A percentile compares a stretch with the other conserved stretches of the same genome.
Evolutionary conservation across 2,888 invertebrate species (phyloP).

Genomic region (Epistrophe grossulariae): DNA sequence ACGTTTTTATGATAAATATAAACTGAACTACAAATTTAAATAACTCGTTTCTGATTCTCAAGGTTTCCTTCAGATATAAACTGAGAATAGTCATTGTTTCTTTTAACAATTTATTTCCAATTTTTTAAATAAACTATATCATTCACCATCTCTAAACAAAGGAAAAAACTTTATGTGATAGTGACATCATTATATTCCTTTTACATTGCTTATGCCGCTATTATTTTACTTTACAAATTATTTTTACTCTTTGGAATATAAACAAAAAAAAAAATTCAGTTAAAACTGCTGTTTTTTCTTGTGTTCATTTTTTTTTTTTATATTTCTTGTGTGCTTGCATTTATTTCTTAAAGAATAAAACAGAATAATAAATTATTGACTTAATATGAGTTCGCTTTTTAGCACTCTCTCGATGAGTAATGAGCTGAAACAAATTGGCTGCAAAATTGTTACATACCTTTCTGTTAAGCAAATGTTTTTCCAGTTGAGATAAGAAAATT

Average conservation of each 20-base stretch:
- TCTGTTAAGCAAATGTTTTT: background rate
- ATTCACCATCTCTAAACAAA: no score
- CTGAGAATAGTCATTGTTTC: no score
- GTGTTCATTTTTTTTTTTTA: background rate
- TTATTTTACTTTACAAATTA: no score
- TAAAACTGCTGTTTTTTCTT: background rate
- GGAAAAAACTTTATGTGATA: no score
- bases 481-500: background rate
- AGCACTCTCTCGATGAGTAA: constrained; percentile 8
- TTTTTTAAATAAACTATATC: no score
- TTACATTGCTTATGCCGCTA: no score
- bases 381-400: background rate
- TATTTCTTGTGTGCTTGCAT: background rate
- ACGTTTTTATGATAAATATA: no score
- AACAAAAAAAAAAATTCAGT: background rate
- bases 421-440: background rate
- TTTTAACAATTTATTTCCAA: no score
- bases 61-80: no score
- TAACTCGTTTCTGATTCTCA: no score
- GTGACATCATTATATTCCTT: no score
- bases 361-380: background rate
- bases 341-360: background rate
- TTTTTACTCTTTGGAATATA: background rate
- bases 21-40: no score
- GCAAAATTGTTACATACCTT: background rate